Conservation (phyloP, 2,888 invertebrate genomes). For the Mimachlamys varia region DNA sequence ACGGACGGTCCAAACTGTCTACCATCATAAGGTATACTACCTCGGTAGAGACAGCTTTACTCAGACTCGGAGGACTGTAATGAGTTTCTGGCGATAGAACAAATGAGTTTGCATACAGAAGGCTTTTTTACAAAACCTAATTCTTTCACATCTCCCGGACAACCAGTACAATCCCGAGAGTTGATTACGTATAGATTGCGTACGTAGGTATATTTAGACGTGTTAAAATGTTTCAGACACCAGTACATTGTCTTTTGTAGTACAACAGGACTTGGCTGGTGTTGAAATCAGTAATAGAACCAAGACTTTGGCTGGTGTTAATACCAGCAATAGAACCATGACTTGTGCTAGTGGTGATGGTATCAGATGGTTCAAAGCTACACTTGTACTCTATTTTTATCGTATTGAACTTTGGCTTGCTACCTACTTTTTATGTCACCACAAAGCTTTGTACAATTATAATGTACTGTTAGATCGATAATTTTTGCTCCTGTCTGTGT, state of each 20-base stretch:
- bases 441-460: neutral
- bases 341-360: neutral
- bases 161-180: neutral
- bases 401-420: neutral
- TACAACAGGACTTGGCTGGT: neutral
- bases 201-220: too few species aligned
- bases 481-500: neutral
- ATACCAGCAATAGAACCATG: neutral
- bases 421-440: neutral
- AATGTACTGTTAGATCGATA: neutral
- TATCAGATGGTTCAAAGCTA: neutral
- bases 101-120: neutral
- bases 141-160: neutral
- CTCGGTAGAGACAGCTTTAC: neutral
- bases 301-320: too few species aligned
- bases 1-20: neutral
- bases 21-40: neutral
- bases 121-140: neutral
- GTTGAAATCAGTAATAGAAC: neutral
- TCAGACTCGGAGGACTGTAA: neutral
- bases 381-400: neutral
- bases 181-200: neutral
- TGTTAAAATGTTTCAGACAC: too few species aligned
- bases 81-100: neutral
- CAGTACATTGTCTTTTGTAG: neutral